A percentile compares a stretch with the other conserved stretches of the same genome.
phyloP scores from a whole-genome alignment of 1,140 invertebrate genomes.

The Melipona quadrifasciata region DNA sequence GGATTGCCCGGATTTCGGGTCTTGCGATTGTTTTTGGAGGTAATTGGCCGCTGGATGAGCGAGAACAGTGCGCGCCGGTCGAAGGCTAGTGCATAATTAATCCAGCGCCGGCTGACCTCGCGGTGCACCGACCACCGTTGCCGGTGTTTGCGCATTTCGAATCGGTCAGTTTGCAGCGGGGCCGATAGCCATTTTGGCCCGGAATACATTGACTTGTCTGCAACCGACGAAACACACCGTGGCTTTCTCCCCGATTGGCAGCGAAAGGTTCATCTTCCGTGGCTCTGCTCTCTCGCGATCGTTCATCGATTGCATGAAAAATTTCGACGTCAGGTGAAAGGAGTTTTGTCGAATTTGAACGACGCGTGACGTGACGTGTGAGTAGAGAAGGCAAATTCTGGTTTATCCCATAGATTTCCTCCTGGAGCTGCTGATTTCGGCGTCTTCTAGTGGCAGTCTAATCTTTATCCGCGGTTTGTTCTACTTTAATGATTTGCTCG shows the following conservation, averaged over 20 bases:
- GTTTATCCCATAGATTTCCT: too few species aligned
- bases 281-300: too few species aligned
- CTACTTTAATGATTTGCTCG: slow-evolving; percentile 38
- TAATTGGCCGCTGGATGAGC: slow-evolving; percentile 70
- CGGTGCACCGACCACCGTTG: slow-evolving; percentile 59
- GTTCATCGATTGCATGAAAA: background rate
- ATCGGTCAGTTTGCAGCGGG: slow-evolving; percentile 44
- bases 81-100: slow-evolving; percentile 76
- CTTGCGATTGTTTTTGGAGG: slow-evolving; percentile 72
- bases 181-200: slow-evolving; percentile 37
- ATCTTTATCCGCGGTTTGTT: slow-evolving; percentile 32
- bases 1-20: slow-evolving; percentile 61
- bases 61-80: slow-evolving; percentile 53
- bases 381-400: background rate
- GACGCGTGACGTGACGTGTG: background rate
- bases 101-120: slow-evolving; percentile 71
- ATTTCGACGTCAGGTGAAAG: background rate
- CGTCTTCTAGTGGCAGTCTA: too few species aligned
- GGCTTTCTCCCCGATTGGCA: slow-evolving; percentile 11
- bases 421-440: too few species aligned
- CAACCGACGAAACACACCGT: slow-evolving; percentile 18
- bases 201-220: slow-evolving; percentile 40
- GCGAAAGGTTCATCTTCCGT: slow-evolving; percentile 2
- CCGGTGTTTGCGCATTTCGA: slow-evolving; percentile 54
- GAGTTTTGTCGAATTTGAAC: background rate